These are phyloP conservation scores for Solenopsis fugax DNA, from an alignment of 1,140 invertebrate genomes.

Conservation along the genomic window DNA sequence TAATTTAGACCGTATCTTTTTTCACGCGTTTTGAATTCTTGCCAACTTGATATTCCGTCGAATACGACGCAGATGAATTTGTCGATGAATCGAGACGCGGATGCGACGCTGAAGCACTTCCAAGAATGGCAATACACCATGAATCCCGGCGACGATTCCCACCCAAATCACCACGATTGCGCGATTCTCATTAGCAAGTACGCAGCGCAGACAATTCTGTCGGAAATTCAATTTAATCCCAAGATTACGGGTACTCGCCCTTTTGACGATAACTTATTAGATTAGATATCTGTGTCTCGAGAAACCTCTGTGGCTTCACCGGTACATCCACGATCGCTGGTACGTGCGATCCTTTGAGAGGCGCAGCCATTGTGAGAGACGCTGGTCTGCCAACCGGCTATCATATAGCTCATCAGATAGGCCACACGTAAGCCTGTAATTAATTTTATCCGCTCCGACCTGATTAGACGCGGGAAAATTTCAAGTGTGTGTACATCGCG, in stretches of 20 bases:
- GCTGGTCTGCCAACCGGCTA: conserved; percentile 88
- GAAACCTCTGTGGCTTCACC: conserved; percentile 87
- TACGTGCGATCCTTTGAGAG: conserved; percentile 88
- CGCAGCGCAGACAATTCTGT: conserved; percentile 43
- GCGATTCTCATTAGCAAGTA: conserved; percentile 91
- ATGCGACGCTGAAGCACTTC: conserved; percentile 88
- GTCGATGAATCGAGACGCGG: conserved; percentile 80
- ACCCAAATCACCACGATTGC: conserved; percentile 91
- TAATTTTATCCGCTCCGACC: conserved; percentile 30
- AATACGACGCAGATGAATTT: conserved; percentile 56
- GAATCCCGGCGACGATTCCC: conserved; percentile 88
- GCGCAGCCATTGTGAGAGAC: conserved; percentile 88
- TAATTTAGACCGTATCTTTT: neutral
- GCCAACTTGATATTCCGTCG: neutral
- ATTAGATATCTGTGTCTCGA: conserved; percentile 87
- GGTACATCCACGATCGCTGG: conserved; percentile 88
- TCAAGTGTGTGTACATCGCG: neutral
- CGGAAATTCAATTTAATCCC: conserved; percentile 43
- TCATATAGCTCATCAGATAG: conserved; percentile 89
- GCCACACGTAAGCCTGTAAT: conserved; percentile 87
- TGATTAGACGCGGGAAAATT: conserved; percentile 19
- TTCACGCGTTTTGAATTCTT: neutral
- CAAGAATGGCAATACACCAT: conserved; percentile 88
- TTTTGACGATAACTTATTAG: conserved; percentile 78
- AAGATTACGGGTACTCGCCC: conserved; percentile 34